These are phyloP conservation scores for Loxodonta africana DNA, from an alignment of 2,113 vertebrate species.

Conservation along the genomic window DNA sequence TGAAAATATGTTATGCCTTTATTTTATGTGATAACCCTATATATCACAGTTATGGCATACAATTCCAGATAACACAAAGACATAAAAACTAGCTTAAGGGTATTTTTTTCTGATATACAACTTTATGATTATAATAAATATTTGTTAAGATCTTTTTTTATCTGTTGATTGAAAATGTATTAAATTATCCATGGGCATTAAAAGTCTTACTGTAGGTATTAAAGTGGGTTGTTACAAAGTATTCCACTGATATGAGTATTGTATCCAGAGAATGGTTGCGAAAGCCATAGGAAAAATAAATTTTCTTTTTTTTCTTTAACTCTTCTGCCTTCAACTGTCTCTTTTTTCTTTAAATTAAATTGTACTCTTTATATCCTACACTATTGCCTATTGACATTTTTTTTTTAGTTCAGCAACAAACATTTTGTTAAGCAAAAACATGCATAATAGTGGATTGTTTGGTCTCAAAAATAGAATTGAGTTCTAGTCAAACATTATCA, in stretches of 20 bases:
- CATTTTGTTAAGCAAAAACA: constrained; percentile 18
- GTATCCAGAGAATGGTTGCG: not conserved
- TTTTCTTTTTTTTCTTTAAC: not conserved
- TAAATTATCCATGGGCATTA: not conserved
- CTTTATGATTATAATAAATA: constrained; percentile 67
- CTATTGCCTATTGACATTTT: not conserved
- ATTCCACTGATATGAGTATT: not conserved
- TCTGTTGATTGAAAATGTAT: constrained; percentile 41
- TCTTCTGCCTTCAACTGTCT: not conserved
- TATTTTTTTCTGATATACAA: constrained; percentile 31
- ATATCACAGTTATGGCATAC: constrained; percentile 80
- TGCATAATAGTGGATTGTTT: not conserved
- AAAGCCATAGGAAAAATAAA: not conserved
- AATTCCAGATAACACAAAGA: constrained; percentile 73
- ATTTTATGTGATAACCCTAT: constrained; percentile 80
- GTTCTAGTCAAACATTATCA: constrained; percentile 13
- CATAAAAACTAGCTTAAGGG: constrained; percentile 58
- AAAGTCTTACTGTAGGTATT: not conserved
- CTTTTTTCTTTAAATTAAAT: not conserved
- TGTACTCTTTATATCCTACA: not conserved
- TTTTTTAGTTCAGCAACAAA: not conserved
- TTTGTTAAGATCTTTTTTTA: constrained; percentile 58
- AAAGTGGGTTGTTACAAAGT: not conserved
- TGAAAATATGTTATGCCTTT: constrained; percentile 80
- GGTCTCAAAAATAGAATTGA: not conserved